Conservation (phyloP, 2,888 invertebrate genomes). For the Patella depressa region DNA sequence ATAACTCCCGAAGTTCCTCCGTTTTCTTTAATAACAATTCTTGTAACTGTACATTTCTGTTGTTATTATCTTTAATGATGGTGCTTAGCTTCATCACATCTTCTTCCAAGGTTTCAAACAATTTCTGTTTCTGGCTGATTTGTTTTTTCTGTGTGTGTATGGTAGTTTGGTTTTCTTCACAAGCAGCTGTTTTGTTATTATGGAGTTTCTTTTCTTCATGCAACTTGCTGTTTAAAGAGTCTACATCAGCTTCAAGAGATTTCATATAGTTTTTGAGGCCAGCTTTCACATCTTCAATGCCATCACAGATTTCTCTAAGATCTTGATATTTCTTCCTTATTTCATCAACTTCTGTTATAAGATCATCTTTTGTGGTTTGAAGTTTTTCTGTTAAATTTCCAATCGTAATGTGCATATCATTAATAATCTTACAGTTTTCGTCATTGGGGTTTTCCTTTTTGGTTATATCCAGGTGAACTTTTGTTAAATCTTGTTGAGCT, state of each 20-base stretch:
- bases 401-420: conserved; percentile 9
- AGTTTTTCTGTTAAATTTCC: conserved; percentile 17
- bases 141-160: not conserved
- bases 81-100: not conserved
- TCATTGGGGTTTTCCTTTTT: not conserved
- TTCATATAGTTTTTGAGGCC: conserved; percentile 16
- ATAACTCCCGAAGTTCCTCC: not conserved
- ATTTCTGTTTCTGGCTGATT: conserved; percentile 7
- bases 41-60: not conserved
- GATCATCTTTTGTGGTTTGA: not conserved
- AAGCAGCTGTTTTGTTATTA: not conserved
- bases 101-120: conserved; percentile 16
- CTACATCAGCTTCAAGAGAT: conserved; percentile 14
- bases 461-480: not conserved
- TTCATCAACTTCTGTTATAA: not conserved
- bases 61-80: not conserved
- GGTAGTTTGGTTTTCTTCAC: not conserved
- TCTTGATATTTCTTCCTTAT: conserved; percentile 15
- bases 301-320: not conserved
- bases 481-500: not conserved
- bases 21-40: not conserved
- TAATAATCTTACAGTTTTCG: not conserved
- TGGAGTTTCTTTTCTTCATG: not conserved
- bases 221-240: conserved; percentile 3
- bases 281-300: not conserved